A percentile compares a stretch with the other conserved stretches of the same genome.
Conservation (phyloP, 2,113 vertebrate species). For the Anarhynchus alexandrinus region DNA sequence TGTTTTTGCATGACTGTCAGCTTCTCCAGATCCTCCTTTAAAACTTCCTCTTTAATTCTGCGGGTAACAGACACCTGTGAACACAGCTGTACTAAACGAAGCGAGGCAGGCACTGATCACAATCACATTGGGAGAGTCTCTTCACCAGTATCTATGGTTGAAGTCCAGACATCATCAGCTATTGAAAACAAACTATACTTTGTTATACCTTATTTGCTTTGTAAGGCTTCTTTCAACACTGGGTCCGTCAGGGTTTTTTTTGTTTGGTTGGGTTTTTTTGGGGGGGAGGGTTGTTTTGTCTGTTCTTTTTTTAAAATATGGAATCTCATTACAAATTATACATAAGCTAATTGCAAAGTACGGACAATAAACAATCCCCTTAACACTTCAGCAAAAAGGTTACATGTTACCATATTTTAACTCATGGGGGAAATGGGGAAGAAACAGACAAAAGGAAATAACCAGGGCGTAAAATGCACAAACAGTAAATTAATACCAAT, state of each 20-base stretch:
- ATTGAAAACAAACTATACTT: background rate
- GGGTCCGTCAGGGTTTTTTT: background rate
- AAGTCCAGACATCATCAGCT: background rate
- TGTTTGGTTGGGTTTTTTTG: background rate
- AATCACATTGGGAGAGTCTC: background rate
- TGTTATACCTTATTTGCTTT: background rate
- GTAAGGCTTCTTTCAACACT: background rate
- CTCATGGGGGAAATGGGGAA: background rate
- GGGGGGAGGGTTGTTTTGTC: background rate
- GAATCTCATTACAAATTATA: background rate
- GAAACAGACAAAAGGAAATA: background rate
- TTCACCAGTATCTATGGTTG: background rate
- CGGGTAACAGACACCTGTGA: background rate
- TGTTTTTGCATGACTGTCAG: slow-evolving; percentile 73
- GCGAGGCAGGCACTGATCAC: background rate
- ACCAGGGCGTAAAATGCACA: background rate
- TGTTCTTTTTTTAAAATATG: background rate
- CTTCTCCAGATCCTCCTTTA: slow-evolving; percentile 83
- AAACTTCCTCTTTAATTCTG: slow-evolving; percentile 79
- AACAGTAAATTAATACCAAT: background rate
- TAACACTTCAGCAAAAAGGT: background rate
- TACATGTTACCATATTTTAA: background rate
- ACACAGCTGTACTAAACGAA: background rate
- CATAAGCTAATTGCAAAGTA: background rate
- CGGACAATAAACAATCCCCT: background rate